Conservation (phyloP, 2,888 invertebrate species). For the Tenthredo mesomela region DNA sequence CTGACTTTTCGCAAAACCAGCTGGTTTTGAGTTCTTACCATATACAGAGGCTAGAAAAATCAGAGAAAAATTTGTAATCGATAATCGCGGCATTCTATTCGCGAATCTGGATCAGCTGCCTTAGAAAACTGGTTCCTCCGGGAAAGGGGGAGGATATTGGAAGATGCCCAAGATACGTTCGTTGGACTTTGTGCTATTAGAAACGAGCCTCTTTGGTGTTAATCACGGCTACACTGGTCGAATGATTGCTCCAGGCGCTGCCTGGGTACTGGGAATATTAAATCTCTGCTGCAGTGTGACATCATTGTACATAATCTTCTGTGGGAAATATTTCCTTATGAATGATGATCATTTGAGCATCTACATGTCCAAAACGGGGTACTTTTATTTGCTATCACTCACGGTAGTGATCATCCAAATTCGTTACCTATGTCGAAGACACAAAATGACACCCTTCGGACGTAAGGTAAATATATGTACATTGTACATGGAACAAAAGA, state of each 20-base stretch:
- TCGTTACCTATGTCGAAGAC: too few relatives aligned
- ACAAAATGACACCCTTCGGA: too few relatives aligned
- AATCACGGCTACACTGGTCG: conserved; percentile 16
- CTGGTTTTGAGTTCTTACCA: not conserved
- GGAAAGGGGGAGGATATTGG: not conserved
- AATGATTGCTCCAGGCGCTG: not conserved
- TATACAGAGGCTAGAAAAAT: not conserved
- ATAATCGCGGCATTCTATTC: not conserved
- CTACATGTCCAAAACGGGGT: too few relatives aligned
- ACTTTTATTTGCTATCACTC: too few relatives aligned
- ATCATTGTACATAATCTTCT: not conserved
- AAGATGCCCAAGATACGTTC: not conserved
- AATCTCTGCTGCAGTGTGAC: conserved; percentile 1
- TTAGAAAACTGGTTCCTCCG: not conserved
- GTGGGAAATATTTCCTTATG: too few relatives aligned
- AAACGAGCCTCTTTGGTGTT: conserved; percentile 22
- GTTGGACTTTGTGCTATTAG: conserved; percentile 5
- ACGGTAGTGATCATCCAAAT: too few relatives aligned
- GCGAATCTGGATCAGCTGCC: not conserved
- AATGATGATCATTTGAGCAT: too few relatives aligned
- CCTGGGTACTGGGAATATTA: not conserved
- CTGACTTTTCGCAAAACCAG: not conserved
- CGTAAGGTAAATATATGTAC: too few relatives aligned
- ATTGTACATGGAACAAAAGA: too few relatives aligned
- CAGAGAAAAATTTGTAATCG: not conserved